A percentile compares a stretch with the other conserved stretches of the same genome.
These are phyloP conservation scores for Gibbula magus DNA, from an alignment of 2,888 invertebrate species.

Conservation along the genomic window DNA sequence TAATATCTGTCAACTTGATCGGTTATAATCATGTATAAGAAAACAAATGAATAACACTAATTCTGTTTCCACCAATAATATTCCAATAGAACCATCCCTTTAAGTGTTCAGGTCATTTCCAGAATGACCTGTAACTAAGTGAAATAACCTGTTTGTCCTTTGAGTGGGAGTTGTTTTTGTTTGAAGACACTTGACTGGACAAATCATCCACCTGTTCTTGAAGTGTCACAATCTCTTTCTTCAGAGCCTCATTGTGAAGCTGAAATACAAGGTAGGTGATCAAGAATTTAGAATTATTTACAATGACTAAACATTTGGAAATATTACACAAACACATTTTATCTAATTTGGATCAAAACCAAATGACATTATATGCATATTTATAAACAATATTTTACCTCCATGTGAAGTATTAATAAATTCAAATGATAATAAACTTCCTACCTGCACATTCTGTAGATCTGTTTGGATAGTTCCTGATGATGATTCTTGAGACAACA, in stretches of 20 bases:
- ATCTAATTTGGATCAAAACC: too few species aligned
- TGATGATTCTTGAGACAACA: conserved; percentile 46
- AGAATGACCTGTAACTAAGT: not conserved
- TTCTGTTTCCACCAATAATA: too few species aligned
- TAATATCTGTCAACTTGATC: too few species aligned
- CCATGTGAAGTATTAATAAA: too few species aligned
- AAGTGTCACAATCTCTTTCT: conserved; percentile 46
- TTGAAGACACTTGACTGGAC: conserved; percentile 47
- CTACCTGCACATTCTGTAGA: conserved; percentile 51
- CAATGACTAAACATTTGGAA: too few species aligned
- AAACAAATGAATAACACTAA: too few species aligned
- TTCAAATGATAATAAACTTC: not conserved
- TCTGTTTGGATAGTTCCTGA: conserved; percentile 53
- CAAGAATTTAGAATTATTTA: not conserved
- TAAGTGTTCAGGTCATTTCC: not conserved
- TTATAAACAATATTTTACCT: too few species aligned
- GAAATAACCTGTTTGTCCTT: conserved; percentile 41
- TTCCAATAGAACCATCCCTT: too few species aligned
- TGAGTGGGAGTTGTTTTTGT: conserved; percentile 39
- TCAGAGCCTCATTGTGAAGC: conserved; percentile 60
- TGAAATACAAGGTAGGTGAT: conserved; percentile 33
- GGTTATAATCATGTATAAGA: too few species aligned
- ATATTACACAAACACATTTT: too few species aligned
- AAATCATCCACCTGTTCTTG: conserved; percentile 52
- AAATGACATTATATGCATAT: too few species aligned